Conservation (phyloP, 2,113 vertebrate species). For the Hemichromis elongatus region DNA sequence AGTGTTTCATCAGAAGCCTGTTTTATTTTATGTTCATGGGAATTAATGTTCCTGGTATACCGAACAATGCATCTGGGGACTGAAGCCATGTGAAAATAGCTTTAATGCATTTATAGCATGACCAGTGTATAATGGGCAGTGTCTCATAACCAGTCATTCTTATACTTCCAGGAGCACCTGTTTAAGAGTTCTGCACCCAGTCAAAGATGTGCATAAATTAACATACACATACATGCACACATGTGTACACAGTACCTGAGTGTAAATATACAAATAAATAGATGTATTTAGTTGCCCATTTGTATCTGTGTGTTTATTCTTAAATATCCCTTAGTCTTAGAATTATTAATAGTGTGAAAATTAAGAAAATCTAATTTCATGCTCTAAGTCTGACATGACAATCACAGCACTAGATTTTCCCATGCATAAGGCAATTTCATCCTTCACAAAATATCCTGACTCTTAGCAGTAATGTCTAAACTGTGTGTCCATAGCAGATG, state of each 20-base stretch:
- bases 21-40: background rate
- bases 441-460: background rate
- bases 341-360: background rate
- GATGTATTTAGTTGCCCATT: background rate
- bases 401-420: background rate
- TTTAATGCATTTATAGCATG: background rate
- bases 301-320: background rate
- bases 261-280: background rate
- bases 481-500: background rate
- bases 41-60: background rate
- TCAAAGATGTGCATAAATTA: background rate
- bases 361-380: background rate
- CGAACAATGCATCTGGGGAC: background rate
- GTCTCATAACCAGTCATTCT: background rate
- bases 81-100: background rate
- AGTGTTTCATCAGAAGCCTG: background rate
- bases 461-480: background rate
- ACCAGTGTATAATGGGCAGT: background rate
- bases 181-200: background rate
- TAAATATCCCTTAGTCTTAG: background rate
- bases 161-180: background rate
- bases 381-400: background rate
- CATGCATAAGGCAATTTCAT: background rate
- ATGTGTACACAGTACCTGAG: background rate
- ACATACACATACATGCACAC: background rate